Evolutionary conservation across 2,888 invertebrate genomes (phyloP).

Genomic region (Chouioia cunea): DNA sequence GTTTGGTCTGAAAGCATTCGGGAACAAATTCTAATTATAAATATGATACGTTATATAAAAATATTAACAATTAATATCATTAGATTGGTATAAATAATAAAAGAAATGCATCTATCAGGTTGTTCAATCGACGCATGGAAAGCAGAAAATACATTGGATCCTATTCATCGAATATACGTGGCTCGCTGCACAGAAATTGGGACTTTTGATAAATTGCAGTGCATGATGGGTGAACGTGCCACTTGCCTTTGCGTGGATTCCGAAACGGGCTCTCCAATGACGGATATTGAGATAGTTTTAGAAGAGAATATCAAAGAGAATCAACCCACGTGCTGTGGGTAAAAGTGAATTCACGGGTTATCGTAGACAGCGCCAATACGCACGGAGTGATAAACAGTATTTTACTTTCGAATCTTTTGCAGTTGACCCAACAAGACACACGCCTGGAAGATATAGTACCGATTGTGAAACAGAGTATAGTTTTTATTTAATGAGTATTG

Average conservation of each 20-base stretch:
- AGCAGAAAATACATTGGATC: slow-evolving; percentile 66
- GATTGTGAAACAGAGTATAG: slow-evolving; percentile 66
- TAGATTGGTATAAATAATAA: background rate
- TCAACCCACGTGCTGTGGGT: slow-evolving; percentile 67
- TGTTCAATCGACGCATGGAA: slow-evolving; percentile 74
- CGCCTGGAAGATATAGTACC: slow-evolving; percentile 63
- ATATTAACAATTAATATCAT: too few relatives aligned
- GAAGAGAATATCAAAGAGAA: slow-evolving; percentile 58
- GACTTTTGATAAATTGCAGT: slow-evolving; percentile 78
- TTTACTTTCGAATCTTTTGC: slow-evolving; percentile 41
- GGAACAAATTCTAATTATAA: too few relatives aligned
- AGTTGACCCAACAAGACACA: slow-evolving; percentile 66
- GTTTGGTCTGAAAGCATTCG: too few relatives aligned
- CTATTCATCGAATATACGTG: slow-evolving; percentile 65
- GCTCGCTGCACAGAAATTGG: slow-evolving; percentile 77
- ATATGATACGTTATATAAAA: too few relatives aligned
- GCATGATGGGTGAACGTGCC: slow-evolving; percentile 68
- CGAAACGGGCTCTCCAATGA: slow-evolving; percentile 70
- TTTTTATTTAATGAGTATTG: background rate
- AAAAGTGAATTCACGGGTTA: background rate
- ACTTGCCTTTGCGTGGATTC: slow-evolving; percentile 75
- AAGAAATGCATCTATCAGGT: slow-evolving; percentile 63
- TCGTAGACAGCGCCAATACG: background rate
- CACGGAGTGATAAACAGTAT: background rate
- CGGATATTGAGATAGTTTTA: slow-evolving; percentile 58